Evolutionary conservation across 2,888 invertebrate genomes (phyloP).

Genomic region (Caradrina kadenii): DNA sequence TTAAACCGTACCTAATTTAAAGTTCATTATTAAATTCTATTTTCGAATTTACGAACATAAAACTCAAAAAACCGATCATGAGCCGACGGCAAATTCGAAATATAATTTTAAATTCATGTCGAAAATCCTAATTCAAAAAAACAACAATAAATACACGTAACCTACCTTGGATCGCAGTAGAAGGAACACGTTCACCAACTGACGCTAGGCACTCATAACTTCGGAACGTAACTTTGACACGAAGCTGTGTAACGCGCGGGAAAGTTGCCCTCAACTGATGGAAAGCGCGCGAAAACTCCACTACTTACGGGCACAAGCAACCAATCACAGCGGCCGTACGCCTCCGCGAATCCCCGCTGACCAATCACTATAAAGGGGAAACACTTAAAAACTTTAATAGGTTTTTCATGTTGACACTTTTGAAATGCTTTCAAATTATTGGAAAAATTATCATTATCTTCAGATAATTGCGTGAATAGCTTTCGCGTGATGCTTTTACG

Average conservation of each 20-base stretch:
- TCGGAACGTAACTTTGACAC: constrained; percentile 68
- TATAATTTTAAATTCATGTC: neutral
- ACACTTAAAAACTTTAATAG: constrained; percentile 87
- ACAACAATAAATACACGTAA: constrained; percentile 28
- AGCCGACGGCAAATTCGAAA: neutral
- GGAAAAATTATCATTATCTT: constrained; percentile 70
- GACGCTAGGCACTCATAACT: constrained; percentile 79
- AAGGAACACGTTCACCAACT: constrained; percentile 50
- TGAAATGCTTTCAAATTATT: constrained; percentile 72
- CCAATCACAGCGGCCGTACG: constrained; percentile 81
- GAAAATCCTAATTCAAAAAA: constrained; percentile 9
- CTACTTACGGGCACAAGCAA: constrained; percentile 79
- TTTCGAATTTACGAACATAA: neutral
- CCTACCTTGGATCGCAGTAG: constrained; percentile 70
- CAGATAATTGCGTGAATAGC: constrained; percentile 60
- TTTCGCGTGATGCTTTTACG: constrained; percentile 58
- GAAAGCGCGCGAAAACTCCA: constrained; percentile 85
- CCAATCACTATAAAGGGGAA: constrained; percentile 82
- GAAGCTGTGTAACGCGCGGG: constrained; percentile 73
- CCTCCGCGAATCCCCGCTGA: constrained; percentile 74
- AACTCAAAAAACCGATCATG: neutral
- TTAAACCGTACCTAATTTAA: neutral
- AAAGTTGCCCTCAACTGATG: constrained; percentile 83
- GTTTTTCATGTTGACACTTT: constrained; percentile 84
- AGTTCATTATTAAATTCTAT: neutral